A percentile compares a stretch with the other conserved stretches of the same genome.
Evolutionary conservation across 2,113 vertebrate genomes (phyloP).

Genomic region (Stomatorhinus ivindoensis): DNA sequence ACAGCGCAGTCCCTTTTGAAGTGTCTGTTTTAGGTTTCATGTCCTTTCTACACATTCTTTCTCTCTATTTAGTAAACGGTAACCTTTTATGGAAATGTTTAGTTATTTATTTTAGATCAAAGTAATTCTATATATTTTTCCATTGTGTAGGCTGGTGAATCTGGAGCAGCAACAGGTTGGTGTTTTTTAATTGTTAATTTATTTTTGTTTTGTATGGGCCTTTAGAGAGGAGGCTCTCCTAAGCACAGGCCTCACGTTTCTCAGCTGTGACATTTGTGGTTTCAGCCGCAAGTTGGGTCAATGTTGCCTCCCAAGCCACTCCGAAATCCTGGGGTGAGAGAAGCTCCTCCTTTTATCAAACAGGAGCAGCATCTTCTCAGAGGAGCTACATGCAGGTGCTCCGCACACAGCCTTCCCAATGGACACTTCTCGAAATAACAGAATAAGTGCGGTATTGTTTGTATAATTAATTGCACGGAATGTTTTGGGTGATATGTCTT

Average conservation of each 20-base stretch:
- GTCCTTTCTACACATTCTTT: neutral
- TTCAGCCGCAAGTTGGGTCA: constrained; percentile 71
- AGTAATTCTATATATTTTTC: constrained; percentile 2
- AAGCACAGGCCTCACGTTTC: neutral
- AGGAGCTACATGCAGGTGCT: constrained; percentile 75
- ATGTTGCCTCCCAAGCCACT: constrained; percentile 73
- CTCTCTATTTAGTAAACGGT: neutral
- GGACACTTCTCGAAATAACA: neutral
- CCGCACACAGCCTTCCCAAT: neutral
- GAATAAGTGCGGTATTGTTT: neutral
- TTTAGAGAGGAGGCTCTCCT: neutral
- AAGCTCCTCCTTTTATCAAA: constrained; percentile 66
- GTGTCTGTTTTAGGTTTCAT: neutral
- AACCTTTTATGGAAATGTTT: neutral
- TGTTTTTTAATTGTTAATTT: neutral
- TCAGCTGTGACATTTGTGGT: constrained; percentile 30
- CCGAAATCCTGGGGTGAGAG: constrained; percentile 83
- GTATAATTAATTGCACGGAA: neutral
- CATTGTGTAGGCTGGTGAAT: constrained; percentile 68
- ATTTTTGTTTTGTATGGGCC: neutral
- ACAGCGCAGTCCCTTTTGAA: neutral
- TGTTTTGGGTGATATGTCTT: neutral
- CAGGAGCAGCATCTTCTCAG: constrained; percentile 74
- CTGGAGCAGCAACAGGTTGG: constrained; percentile 74
- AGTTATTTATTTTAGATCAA: neutral